Evolutionary conservation across 2,797 vertebrate species (phyloP).

Genomic region (Eulemur mongoz): DNA sequence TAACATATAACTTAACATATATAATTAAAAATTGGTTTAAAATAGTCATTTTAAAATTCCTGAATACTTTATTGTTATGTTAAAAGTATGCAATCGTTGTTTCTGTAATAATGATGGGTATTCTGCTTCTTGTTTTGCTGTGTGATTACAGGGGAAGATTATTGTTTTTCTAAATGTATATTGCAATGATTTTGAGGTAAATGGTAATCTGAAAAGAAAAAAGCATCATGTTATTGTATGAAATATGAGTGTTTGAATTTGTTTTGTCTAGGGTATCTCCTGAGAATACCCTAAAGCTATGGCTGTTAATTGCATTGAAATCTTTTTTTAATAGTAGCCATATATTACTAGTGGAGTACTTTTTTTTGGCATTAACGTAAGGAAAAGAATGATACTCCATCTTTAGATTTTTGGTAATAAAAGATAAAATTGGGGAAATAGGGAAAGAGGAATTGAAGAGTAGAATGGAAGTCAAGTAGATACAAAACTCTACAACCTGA

Average conservation of each 20-base stretch:
- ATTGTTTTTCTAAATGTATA: conserved; percentile 46
- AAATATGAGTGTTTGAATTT: conserved; percentile 53
- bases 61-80: neutral
- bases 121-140: conserved; percentile 27
- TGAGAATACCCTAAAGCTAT: conserved; percentile 14
- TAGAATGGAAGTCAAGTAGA: conserved; percentile 10
- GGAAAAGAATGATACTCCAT: neutral
- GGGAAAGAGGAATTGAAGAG: neutral
- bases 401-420: conserved; percentile 41
- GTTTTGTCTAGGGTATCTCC: conserved; percentile 36
- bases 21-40: conserved; percentile 34
- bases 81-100: conserved; percentile 41
- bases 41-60: conserved; percentile 2
- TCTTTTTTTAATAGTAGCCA: neutral
- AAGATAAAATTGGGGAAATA: conserved; percentile 22
- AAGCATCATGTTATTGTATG: conserved; percentile 1
- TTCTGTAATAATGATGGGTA: conserved; percentile 11
- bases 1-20: conserved; percentile 4
- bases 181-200: neutral
- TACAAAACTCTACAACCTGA: neutral
- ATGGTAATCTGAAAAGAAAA: conserved; percentile 52
- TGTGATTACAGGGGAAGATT: conserved; percentile 21
- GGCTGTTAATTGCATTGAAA: conserved; percentile 15
- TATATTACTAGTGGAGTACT: conserved; percentile 4
- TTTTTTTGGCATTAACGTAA: conserved; percentile 51